A percentile compares a stretch with the other conserved stretches of the same genome.
phyloP scores from a whole-genome alignment of 2,113 vertebrate genomes.

The Syrmaticus mikado region DNA sequence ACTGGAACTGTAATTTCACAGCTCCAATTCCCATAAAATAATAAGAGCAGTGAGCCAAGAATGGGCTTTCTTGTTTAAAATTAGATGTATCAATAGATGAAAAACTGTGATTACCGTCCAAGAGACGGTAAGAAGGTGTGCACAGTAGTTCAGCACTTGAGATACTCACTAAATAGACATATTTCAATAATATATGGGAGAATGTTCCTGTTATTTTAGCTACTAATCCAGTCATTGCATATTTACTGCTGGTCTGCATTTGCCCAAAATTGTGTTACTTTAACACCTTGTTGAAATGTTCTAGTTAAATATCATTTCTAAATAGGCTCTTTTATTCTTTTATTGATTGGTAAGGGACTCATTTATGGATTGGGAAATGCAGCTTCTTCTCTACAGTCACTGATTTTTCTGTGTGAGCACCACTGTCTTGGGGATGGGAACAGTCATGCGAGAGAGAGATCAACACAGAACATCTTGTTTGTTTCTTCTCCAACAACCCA shows the following conservation, averaged over 20 bases:
- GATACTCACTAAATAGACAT: not conserved
- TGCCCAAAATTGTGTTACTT: not conserved
- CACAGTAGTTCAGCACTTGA: not conserved
- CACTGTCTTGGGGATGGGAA: not conserved
- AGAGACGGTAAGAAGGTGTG: not conserved
- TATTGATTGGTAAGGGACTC: not conserved
- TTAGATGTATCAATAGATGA: not conserved
- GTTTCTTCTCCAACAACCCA: not conserved
- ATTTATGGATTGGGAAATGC: not conserved
- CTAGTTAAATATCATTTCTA: not conserved
- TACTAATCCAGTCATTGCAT: not conserved
- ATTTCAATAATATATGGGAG: not conserved
- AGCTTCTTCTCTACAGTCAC: not conserved
- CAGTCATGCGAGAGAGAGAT: not conserved
- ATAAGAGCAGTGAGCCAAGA: not conserved
- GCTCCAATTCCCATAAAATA: constrained; percentile 2
- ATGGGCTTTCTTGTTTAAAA: not conserved
- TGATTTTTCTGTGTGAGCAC: fast-evolving
- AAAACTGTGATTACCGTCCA: not conserved
- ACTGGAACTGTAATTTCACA: constrained; percentile 23
- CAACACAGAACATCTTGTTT: not conserved
- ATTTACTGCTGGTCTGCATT: not conserved
- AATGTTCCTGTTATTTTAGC: not conserved
- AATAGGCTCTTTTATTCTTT: not conserved
- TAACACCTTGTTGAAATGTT: not conserved